A percentile compares a stretch with the other conserved stretches of the same genome.
phyloP scores from a whole-genome alignment of 2,797 vertebrate species.

The Spatula versicolor region DNA sequence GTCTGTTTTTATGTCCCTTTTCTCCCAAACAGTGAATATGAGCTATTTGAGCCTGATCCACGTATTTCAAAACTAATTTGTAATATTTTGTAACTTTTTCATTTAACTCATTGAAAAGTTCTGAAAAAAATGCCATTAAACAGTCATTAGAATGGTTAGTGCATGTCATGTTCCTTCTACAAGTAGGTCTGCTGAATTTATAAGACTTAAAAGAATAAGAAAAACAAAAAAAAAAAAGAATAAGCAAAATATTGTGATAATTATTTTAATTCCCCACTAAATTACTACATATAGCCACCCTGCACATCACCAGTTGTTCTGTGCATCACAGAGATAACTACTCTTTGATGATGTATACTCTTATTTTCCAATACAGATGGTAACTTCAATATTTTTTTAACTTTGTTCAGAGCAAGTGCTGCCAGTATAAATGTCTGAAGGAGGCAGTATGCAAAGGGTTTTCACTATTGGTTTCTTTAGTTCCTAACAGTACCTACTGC shows the following conservation, averaged over 20 bases:
- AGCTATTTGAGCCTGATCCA: background rate
- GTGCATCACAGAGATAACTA: background rate
- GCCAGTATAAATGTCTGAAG: background rate
- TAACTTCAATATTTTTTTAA: background rate
- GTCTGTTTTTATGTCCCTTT: background rate
- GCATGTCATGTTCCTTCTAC: background rate
- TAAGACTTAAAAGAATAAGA: background rate
- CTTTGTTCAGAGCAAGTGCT: background rate
- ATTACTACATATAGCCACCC: background rate
- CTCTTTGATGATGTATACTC: background rate
- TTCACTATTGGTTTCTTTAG: background rate
- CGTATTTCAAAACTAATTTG: background rate
- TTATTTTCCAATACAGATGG: background rate
- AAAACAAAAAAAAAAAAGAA: background rate
- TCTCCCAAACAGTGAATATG: background rate
- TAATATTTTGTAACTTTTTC: background rate
- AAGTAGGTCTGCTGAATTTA: background rate
- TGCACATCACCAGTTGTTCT: background rate
- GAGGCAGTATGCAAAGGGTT: background rate
- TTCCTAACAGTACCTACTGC: background rate
- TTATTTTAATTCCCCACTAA: background rate
- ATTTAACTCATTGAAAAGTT: background rate
- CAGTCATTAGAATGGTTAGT: background rate
- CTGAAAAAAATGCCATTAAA: background rate
- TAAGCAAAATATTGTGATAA: background rate